phyloP scores from a whole-genome alignment of 1,140 invertebrate genomes.

The Camponotus vicinus region DNA sequence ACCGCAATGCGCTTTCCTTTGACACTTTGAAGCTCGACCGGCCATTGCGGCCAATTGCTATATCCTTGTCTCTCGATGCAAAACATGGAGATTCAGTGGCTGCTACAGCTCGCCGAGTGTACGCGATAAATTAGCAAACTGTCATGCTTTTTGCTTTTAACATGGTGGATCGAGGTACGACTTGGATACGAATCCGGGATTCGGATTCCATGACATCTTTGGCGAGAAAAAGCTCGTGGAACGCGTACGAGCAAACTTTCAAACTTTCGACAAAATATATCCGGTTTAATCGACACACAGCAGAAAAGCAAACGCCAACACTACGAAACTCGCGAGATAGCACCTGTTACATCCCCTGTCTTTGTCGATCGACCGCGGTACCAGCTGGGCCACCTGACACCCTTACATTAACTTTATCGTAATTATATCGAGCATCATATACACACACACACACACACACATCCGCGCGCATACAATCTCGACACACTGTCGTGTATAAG shows the following conservation, averaged over 20 bases:
- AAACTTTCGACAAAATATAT: conserved; percentile 14
- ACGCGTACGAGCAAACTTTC: conserved; percentile 41
- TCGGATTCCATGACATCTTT: background rate
- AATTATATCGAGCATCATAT: conserved; percentile 77
- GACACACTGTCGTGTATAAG: conserved; percentile 29
- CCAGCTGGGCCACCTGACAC: conserved; percentile 71
- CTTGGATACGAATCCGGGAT: conserved; percentile 2
- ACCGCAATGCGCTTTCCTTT: conserved; percentile 4
- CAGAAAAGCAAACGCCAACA: conserved; percentile 64
- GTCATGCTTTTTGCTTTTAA: conserved; percentile 17
- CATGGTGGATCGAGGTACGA: background rate
- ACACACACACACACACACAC: conserved; percentile 37
- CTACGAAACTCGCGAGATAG: conserved; percentile 72
- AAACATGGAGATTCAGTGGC: background rate
- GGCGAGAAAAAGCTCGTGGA: conserved; percentile 12
- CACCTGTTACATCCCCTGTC: conserved; percentile 78
- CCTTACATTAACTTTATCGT: conserved; percentile 81
- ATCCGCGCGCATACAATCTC: background rate
- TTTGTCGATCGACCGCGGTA: conserved; percentile 71
- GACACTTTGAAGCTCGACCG: background rate
- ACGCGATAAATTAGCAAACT: conserved; percentile 42
- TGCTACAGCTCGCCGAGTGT: background rate
- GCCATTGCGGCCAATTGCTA: background rate
- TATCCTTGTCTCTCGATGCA: conserved; percentile 1
- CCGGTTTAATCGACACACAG: conserved; percentile 40